Base-by-base conservation (phyloP, 2,113 vertebrate genomes). In the rat (Rattus norvegicus) region DNA sequence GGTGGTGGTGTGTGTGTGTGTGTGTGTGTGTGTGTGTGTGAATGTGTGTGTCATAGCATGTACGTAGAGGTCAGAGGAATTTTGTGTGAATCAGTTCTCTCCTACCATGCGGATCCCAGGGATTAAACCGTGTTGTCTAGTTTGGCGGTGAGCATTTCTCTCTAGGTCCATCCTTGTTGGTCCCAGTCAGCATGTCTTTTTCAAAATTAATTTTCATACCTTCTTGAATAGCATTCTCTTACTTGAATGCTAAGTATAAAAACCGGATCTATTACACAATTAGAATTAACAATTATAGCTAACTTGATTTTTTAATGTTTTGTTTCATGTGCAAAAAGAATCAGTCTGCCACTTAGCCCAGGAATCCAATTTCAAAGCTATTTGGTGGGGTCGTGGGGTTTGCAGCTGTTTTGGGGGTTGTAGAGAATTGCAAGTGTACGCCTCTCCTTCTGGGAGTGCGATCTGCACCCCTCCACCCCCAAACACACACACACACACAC, bases 301-400 rank as follows among this genome's bases (percentile, higher is more conserved):
- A 95, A 70, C 20, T 52, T 91, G 70, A 70, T 69, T 61, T 88
- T 93, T 54, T 16, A 43, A 30, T 94, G 93, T 95, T 76, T n/a
- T 93, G 92, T 96, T 93, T 84, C 67, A 10, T 77, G 26, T 43
- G 47, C 28, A 70, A 80, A 85, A 67, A 43, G 79, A 93, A 67
- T 65, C 28, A 93, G 52, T 5, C 17, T 87, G 8, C 89, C n/a
- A 43, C 56, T 85, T 70, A 73, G 17, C 19, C n/a, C 30, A n/a
- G 61, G 73, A 90, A 36, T 84, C 39, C 24, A 69, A 13, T 75
- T 86, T 89, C 63, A 93, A n/a, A 86, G 75, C 87, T 33, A 3
- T 92, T 36, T 65, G 69, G 33, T 52, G 89, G 70, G 76, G 56
- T 75, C 76, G 67, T 79, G 87, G 86, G 91, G 10, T 79, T 94